Evolutionary conservation across 2,797 vertebrate genomes (phyloP).

Genomic region (Hydrophis major): DNA sequence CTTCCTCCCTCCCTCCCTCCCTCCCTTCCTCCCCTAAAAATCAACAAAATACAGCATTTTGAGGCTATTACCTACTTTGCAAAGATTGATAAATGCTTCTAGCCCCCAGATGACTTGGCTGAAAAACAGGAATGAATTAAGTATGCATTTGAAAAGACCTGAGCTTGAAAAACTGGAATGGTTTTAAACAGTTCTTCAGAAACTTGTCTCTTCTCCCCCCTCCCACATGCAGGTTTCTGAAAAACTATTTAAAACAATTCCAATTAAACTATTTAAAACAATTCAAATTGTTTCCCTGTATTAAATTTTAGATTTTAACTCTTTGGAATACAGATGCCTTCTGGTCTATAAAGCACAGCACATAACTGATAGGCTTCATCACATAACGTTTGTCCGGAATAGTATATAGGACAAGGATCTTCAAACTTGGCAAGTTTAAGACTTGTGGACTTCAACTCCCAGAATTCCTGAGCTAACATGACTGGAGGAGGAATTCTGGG

Average conservation of each 20-base stretch:
- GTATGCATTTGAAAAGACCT: neutral
- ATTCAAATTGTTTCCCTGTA: neutral
- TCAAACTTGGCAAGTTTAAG: no score
- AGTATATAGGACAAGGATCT: neutral
- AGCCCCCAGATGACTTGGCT: neutral
- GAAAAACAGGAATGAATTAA: neutral
- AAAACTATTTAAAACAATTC: neutral
- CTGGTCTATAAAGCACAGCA: neutral
- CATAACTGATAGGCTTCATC: neutral
- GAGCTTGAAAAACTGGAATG: neutral
- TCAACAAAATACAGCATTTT: neutral
- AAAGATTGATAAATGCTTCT: conserved; percentile 1
- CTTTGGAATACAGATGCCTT: neutral
- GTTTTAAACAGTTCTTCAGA: neutral
- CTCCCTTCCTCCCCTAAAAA: neutral
- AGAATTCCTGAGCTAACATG: no score
- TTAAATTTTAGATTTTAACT: neutral
- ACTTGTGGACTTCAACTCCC: no score
- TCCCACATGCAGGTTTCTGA: neutral
- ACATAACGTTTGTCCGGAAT: neutral
- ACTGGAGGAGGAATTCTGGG: no score
- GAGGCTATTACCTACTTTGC: conserved; percentile 1
- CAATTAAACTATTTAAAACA: neutral
- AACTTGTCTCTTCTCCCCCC: neutral
- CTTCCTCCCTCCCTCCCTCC: neutral